Conservation (phyloP, 2,888 invertebrate species). For the Diplolepis rosae region DNA sequence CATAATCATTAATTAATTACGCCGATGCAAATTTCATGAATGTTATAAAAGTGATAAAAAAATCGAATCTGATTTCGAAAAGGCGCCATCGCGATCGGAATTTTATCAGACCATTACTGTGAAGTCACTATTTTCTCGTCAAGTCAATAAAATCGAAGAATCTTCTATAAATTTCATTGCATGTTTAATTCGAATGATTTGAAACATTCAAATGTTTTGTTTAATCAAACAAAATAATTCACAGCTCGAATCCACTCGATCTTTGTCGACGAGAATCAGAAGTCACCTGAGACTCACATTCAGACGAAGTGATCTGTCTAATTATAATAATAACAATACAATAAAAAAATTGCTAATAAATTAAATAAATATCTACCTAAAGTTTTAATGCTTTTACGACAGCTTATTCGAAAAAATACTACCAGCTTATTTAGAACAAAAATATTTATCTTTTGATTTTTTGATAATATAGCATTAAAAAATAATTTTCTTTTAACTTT, state of each 20-base stretch:
- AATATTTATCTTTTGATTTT: not conserved
- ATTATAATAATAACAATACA: conserved; percentile 2
- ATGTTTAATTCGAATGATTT: not conserved
- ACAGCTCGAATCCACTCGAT: not conserved
- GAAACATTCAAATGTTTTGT: not conserved
- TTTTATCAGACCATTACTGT: not conserved
- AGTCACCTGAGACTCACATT: not conserved
- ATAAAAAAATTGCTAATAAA: conserved; percentile 13
- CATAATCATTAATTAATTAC: not conserved
- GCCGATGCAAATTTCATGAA: not conserved
- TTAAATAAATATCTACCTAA: conserved; percentile 20
- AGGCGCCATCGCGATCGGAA: not conserved
- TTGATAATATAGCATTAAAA: not conserved
- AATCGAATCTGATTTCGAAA: not conserved
- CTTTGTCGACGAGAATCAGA: not conserved
- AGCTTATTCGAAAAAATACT: conserved; percentile 16
- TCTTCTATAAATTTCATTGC: not conserved
- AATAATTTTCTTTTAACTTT: not conserved
- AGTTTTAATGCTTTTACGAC: not conserved
- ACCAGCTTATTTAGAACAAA: not conserved
- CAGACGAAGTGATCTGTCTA: not conserved
- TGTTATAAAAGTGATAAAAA: not conserved
- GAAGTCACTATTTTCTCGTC: not conserved
- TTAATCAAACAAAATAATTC: not conserved
- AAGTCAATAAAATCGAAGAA: not conserved